Conservation (phyloP, 2,797 vertebrate species). For the Carduelis carduelis region DNA sequence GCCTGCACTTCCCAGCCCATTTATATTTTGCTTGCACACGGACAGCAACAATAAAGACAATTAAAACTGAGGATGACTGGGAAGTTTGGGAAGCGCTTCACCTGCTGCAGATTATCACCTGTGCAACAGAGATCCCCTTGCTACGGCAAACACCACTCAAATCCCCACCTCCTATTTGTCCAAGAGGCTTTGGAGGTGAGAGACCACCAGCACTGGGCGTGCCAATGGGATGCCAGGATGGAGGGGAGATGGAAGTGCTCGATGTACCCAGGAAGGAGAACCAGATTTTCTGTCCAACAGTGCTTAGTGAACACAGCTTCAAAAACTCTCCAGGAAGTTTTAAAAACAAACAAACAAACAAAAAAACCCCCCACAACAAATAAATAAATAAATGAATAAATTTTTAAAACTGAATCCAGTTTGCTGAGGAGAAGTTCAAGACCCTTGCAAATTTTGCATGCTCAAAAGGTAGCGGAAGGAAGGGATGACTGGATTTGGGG, state of each 20-base stretch:
- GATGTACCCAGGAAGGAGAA: neutral
- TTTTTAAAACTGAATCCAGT: accelerated
- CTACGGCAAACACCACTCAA: neutral
- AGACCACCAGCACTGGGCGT: neutral
- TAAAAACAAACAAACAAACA: neutral
- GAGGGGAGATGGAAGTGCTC: neutral
- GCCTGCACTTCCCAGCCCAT: neutral
- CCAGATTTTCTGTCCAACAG: neutral
- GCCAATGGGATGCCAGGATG: neutral
- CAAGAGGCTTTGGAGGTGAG: neutral
- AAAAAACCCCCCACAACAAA: neutral
- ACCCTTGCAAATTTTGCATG: accelerated
- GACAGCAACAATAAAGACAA: neutral
- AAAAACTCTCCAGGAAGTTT: neutral
- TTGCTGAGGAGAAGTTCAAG: neutral
- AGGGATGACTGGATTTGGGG: neutral
- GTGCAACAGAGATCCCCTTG: neutral
- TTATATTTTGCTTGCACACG: neutral
- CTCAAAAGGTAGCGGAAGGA: accelerated
- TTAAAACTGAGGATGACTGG: neutral
- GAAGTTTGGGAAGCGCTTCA: neutral
- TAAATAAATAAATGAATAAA: no score
- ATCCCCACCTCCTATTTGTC: neutral
- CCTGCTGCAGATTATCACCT: neutral
- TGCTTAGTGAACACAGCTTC: neutral